phyloP scores from a whole-genome alignment of 2,113 vertebrate genomes.

The Oxygymnocypris stewartii region DNA sequence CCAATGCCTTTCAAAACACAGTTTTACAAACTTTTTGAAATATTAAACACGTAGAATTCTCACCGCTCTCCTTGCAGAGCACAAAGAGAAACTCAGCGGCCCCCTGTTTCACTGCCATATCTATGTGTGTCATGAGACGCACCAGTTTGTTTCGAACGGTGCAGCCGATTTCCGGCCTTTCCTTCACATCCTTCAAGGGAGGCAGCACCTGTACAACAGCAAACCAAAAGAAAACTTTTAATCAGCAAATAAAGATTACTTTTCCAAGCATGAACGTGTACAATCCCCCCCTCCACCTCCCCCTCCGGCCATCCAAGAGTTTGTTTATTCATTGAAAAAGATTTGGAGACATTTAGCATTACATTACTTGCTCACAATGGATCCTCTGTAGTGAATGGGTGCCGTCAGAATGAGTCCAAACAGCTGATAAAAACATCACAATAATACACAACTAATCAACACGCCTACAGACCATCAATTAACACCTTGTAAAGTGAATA shows the following conservation, averaged over 20 bases:
- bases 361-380: background rate
- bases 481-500: too few relatives aligned
- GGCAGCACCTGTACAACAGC: constrained; percentile 83
- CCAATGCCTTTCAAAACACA: background rate
- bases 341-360: background rate
- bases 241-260: background rate
- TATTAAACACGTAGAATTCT: constrained; percentile 39
- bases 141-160: constrained; percentile 94
- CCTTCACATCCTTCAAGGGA: constrained; percentile 90
- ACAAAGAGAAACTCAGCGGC: constrained; percentile 97
- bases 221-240: background rate
- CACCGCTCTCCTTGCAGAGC: constrained; percentile 97
- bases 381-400: background rate
- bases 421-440: background rate
- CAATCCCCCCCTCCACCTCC: too few relatives aligned
- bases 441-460: background rate
- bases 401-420: background rate
- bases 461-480: background rate
- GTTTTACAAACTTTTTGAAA: background rate
- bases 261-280: background rate
- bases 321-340: background rate
- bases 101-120: constrained; percentile 94
- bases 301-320: background rate
- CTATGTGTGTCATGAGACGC: constrained; percentile 95
- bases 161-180: constrained; percentile 90